These are phyloP conservation scores for Popillia japonica DNA, from an alignment of 1,140 invertebrate genomes.

Conservation along the genomic window DNA sequence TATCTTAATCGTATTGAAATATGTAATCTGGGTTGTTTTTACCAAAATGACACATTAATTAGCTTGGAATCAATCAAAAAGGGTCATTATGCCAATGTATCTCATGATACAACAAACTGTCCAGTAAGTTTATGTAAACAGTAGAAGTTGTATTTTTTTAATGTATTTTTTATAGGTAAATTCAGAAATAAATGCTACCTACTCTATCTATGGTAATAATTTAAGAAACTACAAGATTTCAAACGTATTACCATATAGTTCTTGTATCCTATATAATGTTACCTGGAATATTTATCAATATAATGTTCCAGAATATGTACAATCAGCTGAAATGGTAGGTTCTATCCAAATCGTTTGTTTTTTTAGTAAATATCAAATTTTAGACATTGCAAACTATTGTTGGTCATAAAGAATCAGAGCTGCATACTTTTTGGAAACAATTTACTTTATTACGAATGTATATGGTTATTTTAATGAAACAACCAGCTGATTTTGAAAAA, in stretches of 20 bases:
- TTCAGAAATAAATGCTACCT: neutral
- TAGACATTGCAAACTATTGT: constrained; percentile 16
- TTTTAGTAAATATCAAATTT: neutral
- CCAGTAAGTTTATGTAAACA: neutral
- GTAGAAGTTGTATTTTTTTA: neutral
- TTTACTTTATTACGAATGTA: constrained; percentile 3
- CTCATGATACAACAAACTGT: neutral
- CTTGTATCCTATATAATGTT: constrained; percentile 17
- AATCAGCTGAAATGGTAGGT: constrained; percentile 20
- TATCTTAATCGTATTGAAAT: neutral
- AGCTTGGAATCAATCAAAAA: neutral
- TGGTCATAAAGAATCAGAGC: constrained; percentile 29
- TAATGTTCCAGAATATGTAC: neutral
- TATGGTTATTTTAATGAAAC: neutral
- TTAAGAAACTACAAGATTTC: constrained; percentile 18
- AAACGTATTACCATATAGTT: neutral
- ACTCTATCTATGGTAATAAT: neutral
- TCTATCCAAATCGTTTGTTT: neutral
- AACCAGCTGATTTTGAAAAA: constrained; percentile 17
- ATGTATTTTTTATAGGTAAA: constrained; percentile 6
- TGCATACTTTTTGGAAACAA: constrained; percentile 12
- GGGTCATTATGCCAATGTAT: neutral
- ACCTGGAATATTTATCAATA: constrained; percentile 11
- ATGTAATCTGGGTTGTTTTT: constrained; percentile 1
- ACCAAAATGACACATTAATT: neutral